phyloP scores from a whole-genome alignment of 2,113 vertebrate species.

The Centropus unirufus region DNA sequence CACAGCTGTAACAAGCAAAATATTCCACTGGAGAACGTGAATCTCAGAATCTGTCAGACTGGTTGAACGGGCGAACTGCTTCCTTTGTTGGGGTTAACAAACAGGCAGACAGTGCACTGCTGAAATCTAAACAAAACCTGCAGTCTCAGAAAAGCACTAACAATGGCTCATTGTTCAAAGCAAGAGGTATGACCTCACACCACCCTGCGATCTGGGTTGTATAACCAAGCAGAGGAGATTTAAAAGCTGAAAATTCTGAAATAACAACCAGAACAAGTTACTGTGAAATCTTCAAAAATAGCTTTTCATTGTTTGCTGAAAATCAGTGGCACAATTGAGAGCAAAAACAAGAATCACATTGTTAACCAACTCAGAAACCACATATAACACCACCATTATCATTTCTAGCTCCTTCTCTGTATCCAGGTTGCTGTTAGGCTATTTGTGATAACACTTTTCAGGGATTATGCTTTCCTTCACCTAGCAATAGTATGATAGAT shows the following conservation, averaged over 20 bases:
- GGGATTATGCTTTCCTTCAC: neutral
- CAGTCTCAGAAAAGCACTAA: constrained; percentile 36
- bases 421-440: neutral
- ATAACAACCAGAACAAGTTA: constrained; percentile 37
- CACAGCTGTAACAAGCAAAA: constrained; percentile 30
- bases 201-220: constrained; percentile 45
- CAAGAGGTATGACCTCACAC: constrained; percentile 69
- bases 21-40: neutral
- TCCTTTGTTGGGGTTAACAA: constrained; percentile 65
- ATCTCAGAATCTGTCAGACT: constrained; percentile 24
- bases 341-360: neutral
- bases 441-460: neutral
- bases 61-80: constrained; percentile 24
- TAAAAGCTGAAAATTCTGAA: constrained; percentile 55
- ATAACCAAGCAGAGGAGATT: constrained; percentile 38
- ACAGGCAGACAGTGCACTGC: constrained; percentile 58
- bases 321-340: neutral
- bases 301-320: constrained; percentile 31
- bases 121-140: constrained; percentile 74
- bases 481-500: neutral
- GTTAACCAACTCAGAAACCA: neutral
- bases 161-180: constrained; percentile 74
- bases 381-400: neutral
- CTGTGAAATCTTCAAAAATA: constrained; percentile 48
- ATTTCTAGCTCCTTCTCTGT: neutral